Base-by-base conservation (phyloP, 2,888 invertebrate genomes). In the Drosophila algonquin region DNA sequence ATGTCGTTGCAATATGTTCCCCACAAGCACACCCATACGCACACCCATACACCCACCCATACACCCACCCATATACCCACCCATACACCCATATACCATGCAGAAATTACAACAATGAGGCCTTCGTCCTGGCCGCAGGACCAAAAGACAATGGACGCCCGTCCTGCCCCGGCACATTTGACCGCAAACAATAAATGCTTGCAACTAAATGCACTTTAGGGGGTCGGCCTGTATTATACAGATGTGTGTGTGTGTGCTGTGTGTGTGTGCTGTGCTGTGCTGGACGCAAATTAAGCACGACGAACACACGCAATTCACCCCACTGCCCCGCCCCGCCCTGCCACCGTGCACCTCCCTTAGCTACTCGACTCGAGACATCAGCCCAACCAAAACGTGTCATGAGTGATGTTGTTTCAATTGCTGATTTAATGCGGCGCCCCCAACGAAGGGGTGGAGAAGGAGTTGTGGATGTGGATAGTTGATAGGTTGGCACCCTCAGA, bases 341-440 rank as follows among this genome's bases (percentile, higher is more conserved):
- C 30, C 30, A 8, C 27, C 6, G 27, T 27, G 27, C 27, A 27
- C 27, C 27, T 12, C 32, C 24, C 30, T 47, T 14, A n/a, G 35
- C 52, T n/a, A 35, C 47, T 54, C 75, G 46, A 21, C 61, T 54
- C 50, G 58, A 51, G 58, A 76, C 63, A 48, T 59, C 63, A 56
- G 73, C 53, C 77, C 74, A 65, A 75, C 67, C 83, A 73, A 86
- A 89, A 88, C 88, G 86, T 89, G 89, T 89, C 87, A 80, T 90
- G 87, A 90, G 81, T 87, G 89, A 89, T 90, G 89, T 89, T 89
- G 85, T 81, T 87, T 87, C 87, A 89, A 90, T 87, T 87, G 82
- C 87, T 87, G 87, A 90, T 87, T 89, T 89, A 87, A 87, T 87
- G 88, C 85, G 62, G 73, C 71, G 76, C 87, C 74, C 73, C 69